Evolutionary conservation across 2,888 invertebrate species (phyloP), one percentile per base, ranked within the genome.

Genomic region (Metallyticus violacea): DNA sequence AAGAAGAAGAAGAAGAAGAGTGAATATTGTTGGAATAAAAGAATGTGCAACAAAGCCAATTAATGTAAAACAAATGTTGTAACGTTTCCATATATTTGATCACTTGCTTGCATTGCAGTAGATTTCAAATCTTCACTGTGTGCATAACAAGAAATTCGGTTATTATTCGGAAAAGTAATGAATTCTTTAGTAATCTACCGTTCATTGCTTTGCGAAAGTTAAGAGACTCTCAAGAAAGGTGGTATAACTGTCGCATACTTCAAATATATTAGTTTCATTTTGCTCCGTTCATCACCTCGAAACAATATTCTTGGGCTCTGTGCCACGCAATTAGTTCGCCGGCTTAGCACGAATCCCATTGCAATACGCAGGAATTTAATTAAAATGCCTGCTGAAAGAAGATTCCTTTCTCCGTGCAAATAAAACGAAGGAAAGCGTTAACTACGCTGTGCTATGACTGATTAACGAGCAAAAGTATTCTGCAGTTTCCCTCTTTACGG

Each of bases 341-440:
- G 40, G 40, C 40, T 62, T 62, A 62, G 40, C 15, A 22, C 40
- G 40, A 62, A 62, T 62, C 40, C 40, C 40, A 62, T 62, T 62
- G 40, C 40, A 62, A 62, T 62, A 22, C 40, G 40, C 40, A 83
- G 83, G 83, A 83, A 83, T 83, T 83, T 83, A 83, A 83, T 83
- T 83, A 83, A 83, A 83, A 83, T 83, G 77, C 83, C 83, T 83
- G 28, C 77, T 83, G 83, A 83, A 77, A 83, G 83, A 83, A 83
- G 83, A 83, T 83, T 83, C 83, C 83, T 77, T 28, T 27, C 83
- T 26, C 76, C 27, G 83, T n/a, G 40, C 83, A 77, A 83, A 83
- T 29, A 83, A 62, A 62, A 62, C 15, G 40, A 62, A 62, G 40
- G 40, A 62, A 62, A 62, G 40, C 40, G 40, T 62, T 62, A 62